Base-by-base conservation (phyloP, 2,797 vertebrate species). In the Botia kubotai region DNA sequence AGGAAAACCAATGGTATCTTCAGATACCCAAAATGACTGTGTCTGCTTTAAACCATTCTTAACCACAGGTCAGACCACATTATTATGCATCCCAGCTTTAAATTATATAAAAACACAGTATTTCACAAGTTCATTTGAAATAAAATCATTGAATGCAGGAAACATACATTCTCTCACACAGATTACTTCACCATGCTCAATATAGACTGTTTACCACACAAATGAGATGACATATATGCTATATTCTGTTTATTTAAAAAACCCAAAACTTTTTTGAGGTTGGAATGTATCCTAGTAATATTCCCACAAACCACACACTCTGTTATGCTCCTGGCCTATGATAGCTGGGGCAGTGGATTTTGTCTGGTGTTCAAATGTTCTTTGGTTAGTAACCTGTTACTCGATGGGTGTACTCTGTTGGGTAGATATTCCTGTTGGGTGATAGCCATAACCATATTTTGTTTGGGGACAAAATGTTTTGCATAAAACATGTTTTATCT, bases 11-110 rank as follows among this genome's bases (percentile, higher is more conserved):
- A 79, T 65, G 43, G 26, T 10, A 50, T 66, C 77, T 53, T 67
- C 23, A 63, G 33, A 16, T 75, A 46, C 60, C 33, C 50, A 63
- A 79, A 71, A 79, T 62, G 2, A 52, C 50, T 52, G 43, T 52
- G n/a, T 50, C 55, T 78, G 46, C 73, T 50, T 55, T 36, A 36
- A 36, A 53, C 57, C 11, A 50, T 26, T 17, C 26, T 52, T 14
- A 79, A 72, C 67, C 66, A 53, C 57, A 48, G 39, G 53, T 60
- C 66, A 48, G 53, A 58, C 65, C 75, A 77, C 53, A 48, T 69
- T 77, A 77, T 68, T 58, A 77, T 66, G 63, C 33, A 77, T 77
- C 52, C 26, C 43, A 77, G 53, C 53, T 48, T 58, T 55, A 55
- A 76, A 55, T 67, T 12, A 23, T 17, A 52, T 65, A 11, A 26